These are phyloP conservation scores for Plagodis pulveraria DNA, from an alignment of 2,888 invertebrate species.

Conservation along the genomic window DNA sequence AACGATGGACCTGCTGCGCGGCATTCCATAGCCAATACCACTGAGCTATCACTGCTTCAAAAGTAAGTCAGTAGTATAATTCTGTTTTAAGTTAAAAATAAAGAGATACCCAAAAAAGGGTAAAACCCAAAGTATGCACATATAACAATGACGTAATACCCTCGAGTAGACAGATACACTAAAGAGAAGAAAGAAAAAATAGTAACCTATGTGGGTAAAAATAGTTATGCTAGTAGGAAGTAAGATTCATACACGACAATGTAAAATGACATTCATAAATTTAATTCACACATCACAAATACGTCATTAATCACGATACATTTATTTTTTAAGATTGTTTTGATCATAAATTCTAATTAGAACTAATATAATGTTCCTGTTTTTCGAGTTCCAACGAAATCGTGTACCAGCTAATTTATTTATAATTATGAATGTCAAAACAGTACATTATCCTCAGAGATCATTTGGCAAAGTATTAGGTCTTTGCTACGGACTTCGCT, in stretches of 20 bases:
- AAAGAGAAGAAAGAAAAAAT: too few species aligned
- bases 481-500: background rate
- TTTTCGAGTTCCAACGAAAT: slow-evolving; percentile 9
- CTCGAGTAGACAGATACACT: too few species aligned
- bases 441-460: slow-evolving; percentile 2
- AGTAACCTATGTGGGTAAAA: too few species aligned
- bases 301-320: background rate
- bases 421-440: slow-evolving; percentile 9
- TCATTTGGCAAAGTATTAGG: slow-evolving; percentile 18
- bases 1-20: too few species aligned
- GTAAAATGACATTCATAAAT: background rate
- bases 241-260: background rate
- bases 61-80: too few species aligned
- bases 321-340: slow-evolving; percentile 8
- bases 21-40: too few species aligned
- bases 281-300: background rate
- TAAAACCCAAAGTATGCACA: too few species aligned
- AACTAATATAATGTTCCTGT: slow-evolving; percentile 1
- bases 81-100: too few species aligned
- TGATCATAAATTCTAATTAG: slow-evolving; percentile 9
- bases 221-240: background rate
- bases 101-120: too few species aligned
- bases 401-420: slow-evolving; percentile 7
- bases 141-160: too few species aligned
- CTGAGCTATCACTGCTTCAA: too few species aligned